A percentile compares a stretch with the other conserved stretches of the same genome.
Evolutionary conservation across 2,888 invertebrate species (phyloP).

Genomic region (Lycia hirtaria): DNA sequence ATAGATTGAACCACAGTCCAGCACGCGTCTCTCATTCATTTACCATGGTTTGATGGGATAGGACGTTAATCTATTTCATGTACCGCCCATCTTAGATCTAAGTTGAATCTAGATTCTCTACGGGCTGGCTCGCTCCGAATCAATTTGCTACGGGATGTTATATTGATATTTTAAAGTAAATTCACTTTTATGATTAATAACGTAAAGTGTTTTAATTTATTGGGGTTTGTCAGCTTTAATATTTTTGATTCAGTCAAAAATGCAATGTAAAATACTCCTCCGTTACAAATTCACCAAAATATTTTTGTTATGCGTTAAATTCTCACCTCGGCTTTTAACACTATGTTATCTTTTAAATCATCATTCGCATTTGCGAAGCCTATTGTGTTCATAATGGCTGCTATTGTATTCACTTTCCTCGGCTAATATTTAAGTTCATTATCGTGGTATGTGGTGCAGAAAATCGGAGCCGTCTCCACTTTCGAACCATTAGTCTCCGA

Average conservation of each 20-base stretch:
- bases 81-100: slow-evolving; percentile 38
- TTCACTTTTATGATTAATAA: too few relatives aligned
- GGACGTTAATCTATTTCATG: slow-evolving; percentile 47
- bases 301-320: neutral
- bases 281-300: neutral
- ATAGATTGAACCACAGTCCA: slow-evolving; percentile 46
- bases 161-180: slow-evolving; percentile 12
- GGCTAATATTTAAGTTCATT: slow-evolving; percentile 36
- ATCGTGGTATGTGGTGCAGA: slow-evolving; percentile 35
- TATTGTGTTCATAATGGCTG: slow-evolving; percentile 17
- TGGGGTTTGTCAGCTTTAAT: too few relatives aligned
- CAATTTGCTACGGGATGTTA: slow-evolving; percentile 47
- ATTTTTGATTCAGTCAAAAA: too few relatives aligned
- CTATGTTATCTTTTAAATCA: slow-evolving; percentile 1
- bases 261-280: too few relatives aligned
- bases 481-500: slow-evolving; percentile 30
- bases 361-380: slow-evolving; percentile 7
- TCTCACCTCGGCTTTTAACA: slow-evolving; percentile 6
- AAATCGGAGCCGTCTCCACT: slow-evolving; percentile 35
- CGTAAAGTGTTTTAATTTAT: too few relatives aligned
- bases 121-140: slow-evolving; percentile 43
- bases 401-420: slow-evolving; percentile 33
- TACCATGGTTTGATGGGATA: slow-evolving; percentile 41
- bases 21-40: slow-evolving; percentile 35
- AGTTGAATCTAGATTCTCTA: slow-evolving; percentile 31